phyloP scores from a whole-genome alignment of 2,888 invertebrate genomes.

The Trichogramma evanescens region DNA sequence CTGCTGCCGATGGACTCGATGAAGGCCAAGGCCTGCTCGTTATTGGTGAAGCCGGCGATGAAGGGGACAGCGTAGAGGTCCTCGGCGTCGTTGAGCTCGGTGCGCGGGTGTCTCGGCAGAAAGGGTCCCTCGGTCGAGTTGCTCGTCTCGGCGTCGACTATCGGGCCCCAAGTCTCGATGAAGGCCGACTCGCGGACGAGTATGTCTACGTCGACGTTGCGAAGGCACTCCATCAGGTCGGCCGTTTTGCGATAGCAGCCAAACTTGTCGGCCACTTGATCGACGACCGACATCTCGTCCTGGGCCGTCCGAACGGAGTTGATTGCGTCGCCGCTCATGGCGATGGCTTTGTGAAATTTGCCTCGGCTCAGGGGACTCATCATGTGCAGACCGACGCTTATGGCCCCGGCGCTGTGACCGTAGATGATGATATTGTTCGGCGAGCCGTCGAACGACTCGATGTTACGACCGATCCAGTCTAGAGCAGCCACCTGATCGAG shows the following conservation, averaged over 20 bases:
- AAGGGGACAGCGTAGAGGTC: conserved; percentile 63
- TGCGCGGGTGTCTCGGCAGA: conserved; percentile 61
- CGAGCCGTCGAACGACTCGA: conserved; percentile 68
- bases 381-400: conserved; percentile 71
- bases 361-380: conserved; percentile 51
- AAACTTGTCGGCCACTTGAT: conserved; percentile 58
- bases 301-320: conserved; percentile 59
- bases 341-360: conserved; percentile 67
- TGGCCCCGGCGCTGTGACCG: conserved; percentile 74
- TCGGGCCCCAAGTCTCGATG: conserved; percentile 68
- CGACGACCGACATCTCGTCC: conserved; percentile 57
- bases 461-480: conserved; percentile 71
- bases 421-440: conserved; percentile 68
- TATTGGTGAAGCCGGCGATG: conserved; percentile 71
- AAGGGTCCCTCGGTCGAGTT: conserved; percentile 58
- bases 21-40: conserved; percentile 67
- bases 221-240: conserved; percentile 62
- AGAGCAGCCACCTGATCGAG: conserved; percentile 76
- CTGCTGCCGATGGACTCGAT: conserved; percentile 53
- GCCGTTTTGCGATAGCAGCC: conserved; percentile 62
- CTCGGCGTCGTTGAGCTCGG: conserved; percentile 55
- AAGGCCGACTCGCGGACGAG: conserved; percentile 53
- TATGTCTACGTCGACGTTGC: conserved; percentile 55
- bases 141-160: conserved; percentile 67
- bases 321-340: conserved; percentile 73